Evolutionary conservation across 2,113 vertebrate genomes (phyloP), one percentile per base, ranked within the genome.

Genomic region (Cephalopterus ornatus): DNA sequence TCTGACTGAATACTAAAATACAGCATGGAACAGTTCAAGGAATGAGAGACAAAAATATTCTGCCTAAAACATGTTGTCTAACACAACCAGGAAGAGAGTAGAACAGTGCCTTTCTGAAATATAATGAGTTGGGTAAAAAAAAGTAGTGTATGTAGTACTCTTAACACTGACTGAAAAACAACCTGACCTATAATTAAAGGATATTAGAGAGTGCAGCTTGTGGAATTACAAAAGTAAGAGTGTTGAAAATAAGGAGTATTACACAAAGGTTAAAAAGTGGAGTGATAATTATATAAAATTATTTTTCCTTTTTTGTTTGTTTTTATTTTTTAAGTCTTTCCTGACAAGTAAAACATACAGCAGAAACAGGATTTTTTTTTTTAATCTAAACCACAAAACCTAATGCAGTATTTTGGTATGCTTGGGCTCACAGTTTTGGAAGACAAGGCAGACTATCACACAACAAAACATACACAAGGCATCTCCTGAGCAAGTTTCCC

Each of bases 221-320:
- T 17, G 67, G 11, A 88, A 76, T 22, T 56, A 39, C 5, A 46
- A 62, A 84, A 79, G 16, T 75, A n/a, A 52, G 20, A 56, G 13
- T 27, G 4, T 26, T 63, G 23, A 44, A 79, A 79, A 75, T 52
- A 87, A 83, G 12, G 56, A 4, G 2, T 66, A 66, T 71, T 67
- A 52, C 14, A 42, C 3, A 56, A 84, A 71, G 2, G 2, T 63
- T 42, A 35, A 66, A 74, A 77, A 44, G 6, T 33, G 55, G 24
- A 79, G 8, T 46, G 22, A 8, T n/a, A 74, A 23, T 59, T 49
- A 33, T 9, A 53, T 27, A 27, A 12, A 62, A 52, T 15, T 14
- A 46, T 15, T 49, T 68, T 32, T 3, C 3, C 1, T 1, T 27
- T 56, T 22, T 55, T n/a, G 22, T 39, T 41, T 59, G 0, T 5